Base-by-base conservation (phyloP, 2,888 invertebrate species). In the Archips xylosteana region DNA sequence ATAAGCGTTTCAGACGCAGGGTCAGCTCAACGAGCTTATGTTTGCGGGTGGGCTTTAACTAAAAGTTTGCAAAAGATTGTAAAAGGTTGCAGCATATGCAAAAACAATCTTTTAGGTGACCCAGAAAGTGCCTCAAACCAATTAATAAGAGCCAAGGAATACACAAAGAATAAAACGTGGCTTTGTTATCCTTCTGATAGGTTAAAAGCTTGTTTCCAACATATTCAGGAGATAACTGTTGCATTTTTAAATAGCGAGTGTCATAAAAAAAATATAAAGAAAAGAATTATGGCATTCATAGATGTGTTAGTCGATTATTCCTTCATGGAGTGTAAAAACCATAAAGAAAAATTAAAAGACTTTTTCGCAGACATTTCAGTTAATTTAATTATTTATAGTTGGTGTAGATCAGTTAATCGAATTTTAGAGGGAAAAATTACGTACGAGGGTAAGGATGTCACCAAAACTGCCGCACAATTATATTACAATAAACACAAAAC, bases 61-160 rank as follows among this genome's bases (percentile, higher is more conserved):
- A 69, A 69, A 51, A 36, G 51, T 8, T n/a, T 70, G 32, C 49
- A 70, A 68, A 68, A 60, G 2, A 15, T 68, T 36, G 36, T 60
- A n/a, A n/a, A n/a, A n/a, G n/a, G n/a, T n/a, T n/a, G 69, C 9
- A 70, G 42, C 32, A n/a, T 5, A 2, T 70, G 69, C 23, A 70
- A 62, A 62, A 54, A 9, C 42, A 54, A 23, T 8, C 32, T 70
- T 42, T 32, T 61, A 54, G 49, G 51, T 54, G 54, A 70, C 45
- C 10, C 49, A 2, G 32, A 54, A 3, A 51, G 39, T 39, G 61
- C 6, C 1, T n/a, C 23, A 9, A 3, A 62, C 51, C 9, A n/a
- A 3, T 70, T n/a, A 2, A 51, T 70, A 23, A 39, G 10, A 51
- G 62, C 54, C 32, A 70, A 70, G 62, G 62, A 70, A 32, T 70